Evolutionary conservation across 2,888 invertebrate species (phyloP).

Genomic region (Hemithea aestivaria): DNA sequence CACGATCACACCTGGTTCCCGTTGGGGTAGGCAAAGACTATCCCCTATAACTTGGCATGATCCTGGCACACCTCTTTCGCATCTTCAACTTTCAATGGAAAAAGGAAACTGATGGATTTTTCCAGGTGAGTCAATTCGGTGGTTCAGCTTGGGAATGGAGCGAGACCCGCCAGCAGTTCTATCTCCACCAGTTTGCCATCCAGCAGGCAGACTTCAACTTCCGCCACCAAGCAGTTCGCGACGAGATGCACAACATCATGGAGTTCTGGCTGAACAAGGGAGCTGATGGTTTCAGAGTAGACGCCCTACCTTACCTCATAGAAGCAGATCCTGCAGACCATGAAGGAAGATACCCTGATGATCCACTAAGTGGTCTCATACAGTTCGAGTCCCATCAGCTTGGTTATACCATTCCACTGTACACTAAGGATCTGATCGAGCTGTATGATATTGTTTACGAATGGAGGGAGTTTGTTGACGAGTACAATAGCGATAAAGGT

Average conservation of each 20-base stretch:
- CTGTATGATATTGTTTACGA: slow-evolving; percentile 76
- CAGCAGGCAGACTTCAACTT: slow-evolving; percentile 85
- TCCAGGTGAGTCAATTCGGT: slow-evolving; percentile 76
- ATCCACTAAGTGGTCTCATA: slow-evolving; percentile 65
- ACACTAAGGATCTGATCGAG: slow-evolving; percentile 81
- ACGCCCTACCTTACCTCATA: slow-evolving; percentile 80
- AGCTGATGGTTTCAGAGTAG: slow-evolving; percentile 87
- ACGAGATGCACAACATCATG: slow-evolving; percentile 80
- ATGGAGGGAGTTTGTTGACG: slow-evolving; percentile 78
- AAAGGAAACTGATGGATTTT: slow-evolving; percentile 4
- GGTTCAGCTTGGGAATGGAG: slow-evolving; percentile 85
- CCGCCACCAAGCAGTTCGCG: slow-evolving; percentile 75
- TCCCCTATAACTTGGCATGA: too few species aligned
- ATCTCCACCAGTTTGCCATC: slow-evolving; percentile 82
- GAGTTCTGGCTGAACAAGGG: slow-evolving; percentile 87
- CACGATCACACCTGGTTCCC: too few species aligned
- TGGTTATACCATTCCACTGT: slow-evolving; percentile 78
- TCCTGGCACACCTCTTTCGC: too few species aligned
- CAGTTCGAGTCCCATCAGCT: slow-evolving; percentile 71
- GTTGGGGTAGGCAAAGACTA: too few species aligned
- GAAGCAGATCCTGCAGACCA: slow-evolving; percentile 69
- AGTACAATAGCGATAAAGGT: slow-evolving; percentile 56
- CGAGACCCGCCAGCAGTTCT: slow-evolving; percentile 80
- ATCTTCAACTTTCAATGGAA: too few species aligned
- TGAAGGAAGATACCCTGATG: slow-evolving; percentile 64